Evolutionary conservation across 2,113 vertebrate species (phyloP).

Genomic region (Crotalus helleri): DNA sequence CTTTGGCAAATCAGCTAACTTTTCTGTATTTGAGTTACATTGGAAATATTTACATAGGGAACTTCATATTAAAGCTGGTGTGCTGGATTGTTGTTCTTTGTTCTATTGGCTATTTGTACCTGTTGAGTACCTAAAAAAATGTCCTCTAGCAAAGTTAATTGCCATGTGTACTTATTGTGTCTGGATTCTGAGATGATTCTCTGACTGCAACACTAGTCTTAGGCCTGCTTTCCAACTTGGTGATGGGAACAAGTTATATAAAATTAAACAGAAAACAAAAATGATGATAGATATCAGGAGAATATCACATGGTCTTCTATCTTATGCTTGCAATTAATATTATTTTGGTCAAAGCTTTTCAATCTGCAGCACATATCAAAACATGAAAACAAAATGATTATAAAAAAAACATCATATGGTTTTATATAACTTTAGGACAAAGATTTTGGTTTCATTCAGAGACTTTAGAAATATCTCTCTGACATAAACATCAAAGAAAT

Average conservation of each 20-base stretch:
- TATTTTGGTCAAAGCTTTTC: neutral
- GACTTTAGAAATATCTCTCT: neutral
- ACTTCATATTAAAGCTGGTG: neutral
- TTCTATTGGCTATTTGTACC: constrained; percentile 43
- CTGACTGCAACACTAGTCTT: constrained; percentile 40
- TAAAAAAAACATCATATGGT: accelerated
- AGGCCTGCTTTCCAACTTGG: constrained; percentile 2
- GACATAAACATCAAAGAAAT: constrained; percentile 33
- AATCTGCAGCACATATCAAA: constrained; percentile 14
- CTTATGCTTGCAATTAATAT: neutral
- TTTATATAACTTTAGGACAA: neutral
- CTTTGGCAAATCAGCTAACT: neutral
- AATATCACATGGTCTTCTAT: constrained; percentile 32
- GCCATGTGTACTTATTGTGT: constrained; percentile 45
- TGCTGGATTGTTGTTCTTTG: constrained; percentile 47
- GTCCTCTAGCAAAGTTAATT: constrained; percentile 55
- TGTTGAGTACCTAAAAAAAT: constrained; percentile 58
- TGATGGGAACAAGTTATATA: constrained; percentile 3
- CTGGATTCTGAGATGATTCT: constrained; percentile 41
- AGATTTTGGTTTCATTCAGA: neutral
- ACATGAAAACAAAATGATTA: constrained; percentile 1
- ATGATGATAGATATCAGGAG: constrained; percentile 31
- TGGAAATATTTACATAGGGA: constrained; percentile 25
- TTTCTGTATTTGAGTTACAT: constrained; percentile 2
- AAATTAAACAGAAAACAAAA: constrained; percentile 26